These are phyloP conservation scores for Fistularia commersonii DNA, from an alignment of 2,797 vertebrate genomes.

Conservation along the genomic window DNA sequence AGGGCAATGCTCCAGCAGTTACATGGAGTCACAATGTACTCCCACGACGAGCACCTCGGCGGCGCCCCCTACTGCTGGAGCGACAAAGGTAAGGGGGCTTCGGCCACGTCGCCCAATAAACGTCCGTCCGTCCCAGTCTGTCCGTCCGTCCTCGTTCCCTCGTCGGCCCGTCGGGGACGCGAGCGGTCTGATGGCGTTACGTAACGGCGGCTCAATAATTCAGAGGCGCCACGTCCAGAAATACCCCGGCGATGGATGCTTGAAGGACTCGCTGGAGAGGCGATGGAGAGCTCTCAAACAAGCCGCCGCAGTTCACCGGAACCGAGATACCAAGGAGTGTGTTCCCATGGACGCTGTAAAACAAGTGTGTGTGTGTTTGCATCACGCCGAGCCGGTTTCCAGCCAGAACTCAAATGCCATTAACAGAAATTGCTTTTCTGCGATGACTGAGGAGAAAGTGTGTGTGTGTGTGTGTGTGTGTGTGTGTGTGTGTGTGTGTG, in stretches of 20 bases:
- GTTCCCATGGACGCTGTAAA: too few relatives aligned
- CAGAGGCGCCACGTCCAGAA: slow-evolving; percentile 57
- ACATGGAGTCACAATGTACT: slow-evolving; percentile 85
- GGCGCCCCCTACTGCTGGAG: slow-evolving; percentile 73
- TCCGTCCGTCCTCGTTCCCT: slow-evolving; percentile 37
- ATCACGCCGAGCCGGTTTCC: too few relatives aligned
- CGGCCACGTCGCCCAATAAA: slow-evolving; percentile 32
- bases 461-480: too few relatives aligned
- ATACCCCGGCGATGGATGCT: slow-evolving; percentile 52
- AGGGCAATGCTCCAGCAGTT: slow-evolving; percentile 89
- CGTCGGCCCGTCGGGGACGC: too few relatives aligned
- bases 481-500: too few relatives aligned
- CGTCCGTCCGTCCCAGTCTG: slow-evolving; percentile 45
- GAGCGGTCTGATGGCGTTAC: background rate
- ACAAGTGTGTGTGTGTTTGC: too few relatives aligned
- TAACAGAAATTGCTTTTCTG: too few relatives aligned
- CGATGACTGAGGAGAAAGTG: too few relatives aligned
- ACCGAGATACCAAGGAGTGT: too few relatives aligned
- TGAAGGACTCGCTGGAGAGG: background rate
- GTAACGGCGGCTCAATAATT: slow-evolving; percentile 52
- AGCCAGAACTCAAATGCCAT: too few relatives aligned
- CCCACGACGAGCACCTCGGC: slow-evolving; percentile 79
- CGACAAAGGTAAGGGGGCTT: slow-evolving; percentile 81
- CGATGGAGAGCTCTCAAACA: too few relatives aligned
- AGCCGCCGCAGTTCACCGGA: too few relatives aligned